These are phyloP conservation scores for Brenthis hecate DNA, from an alignment of 2,888 invertebrate genomes.

Conservation along the genomic window DNA sequence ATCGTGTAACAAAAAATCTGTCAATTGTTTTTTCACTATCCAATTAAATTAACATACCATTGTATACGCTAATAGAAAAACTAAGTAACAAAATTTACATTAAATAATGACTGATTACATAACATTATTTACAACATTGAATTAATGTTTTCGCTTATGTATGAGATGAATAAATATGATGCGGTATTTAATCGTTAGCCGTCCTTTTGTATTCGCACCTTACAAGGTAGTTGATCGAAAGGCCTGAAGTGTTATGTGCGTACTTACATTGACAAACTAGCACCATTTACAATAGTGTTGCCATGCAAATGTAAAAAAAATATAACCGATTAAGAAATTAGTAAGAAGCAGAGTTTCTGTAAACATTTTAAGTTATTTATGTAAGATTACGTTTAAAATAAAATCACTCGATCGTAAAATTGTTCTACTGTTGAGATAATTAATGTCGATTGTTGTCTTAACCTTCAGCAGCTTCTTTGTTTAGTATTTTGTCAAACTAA, in stretches of 20 bases:
- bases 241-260: constrained; percentile 20
- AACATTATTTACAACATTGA: constrained; percentile 25
- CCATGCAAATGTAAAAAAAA: constrained; percentile 18
- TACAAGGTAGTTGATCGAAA: constrained; percentile 30
- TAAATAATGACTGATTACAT: constrained; percentile 23
- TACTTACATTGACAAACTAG: constrained; percentile 16
- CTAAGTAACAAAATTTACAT: neutral
- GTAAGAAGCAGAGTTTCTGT: neutral
- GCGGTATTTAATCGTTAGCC: constrained; percentile 29
- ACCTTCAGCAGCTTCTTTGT: constrained; percentile 61
- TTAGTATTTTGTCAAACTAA: constrained; percentile 62
- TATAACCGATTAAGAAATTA: constrained; percentile 1
- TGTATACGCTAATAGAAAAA: too few relatives aligned
- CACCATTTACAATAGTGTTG: constrained; percentile 11
- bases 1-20: too few relatives aligned
- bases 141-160: constrained; percentile 32
- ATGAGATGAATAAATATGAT: constrained; percentile 35
- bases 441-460: constrained; percentile 46
- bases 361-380: neutral
- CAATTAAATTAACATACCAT: too few relatives aligned
- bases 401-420: constrained; percentile 18
- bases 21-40: too few relatives aligned
- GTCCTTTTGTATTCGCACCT: constrained; percentile 34
- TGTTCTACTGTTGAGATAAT: constrained; percentile 39
- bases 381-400: neutral